phyloP scores from a whole-genome alignment of 64 coral and sea anemone species.

The Montipora sp. region DNA sequence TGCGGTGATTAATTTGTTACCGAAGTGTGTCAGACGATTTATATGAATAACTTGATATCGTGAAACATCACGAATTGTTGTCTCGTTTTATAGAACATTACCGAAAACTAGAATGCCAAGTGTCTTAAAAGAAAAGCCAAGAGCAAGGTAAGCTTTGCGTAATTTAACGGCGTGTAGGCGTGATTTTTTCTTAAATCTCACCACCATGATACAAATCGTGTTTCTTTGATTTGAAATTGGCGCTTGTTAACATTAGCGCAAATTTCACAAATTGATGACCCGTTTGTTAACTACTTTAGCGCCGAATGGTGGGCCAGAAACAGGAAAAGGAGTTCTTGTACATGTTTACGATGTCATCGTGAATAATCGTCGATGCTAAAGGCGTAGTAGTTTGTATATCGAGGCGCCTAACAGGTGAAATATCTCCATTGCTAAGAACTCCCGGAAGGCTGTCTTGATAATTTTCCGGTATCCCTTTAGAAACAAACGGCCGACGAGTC shows the following conservation, averaged over 20 bases:
- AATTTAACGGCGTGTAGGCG: not conserved
- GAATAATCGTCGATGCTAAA: not conserved
- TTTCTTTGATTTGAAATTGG: not conserved
- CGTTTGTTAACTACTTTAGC: not conserved
- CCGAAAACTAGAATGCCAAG: not conserved
- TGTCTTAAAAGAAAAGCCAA: not conserved
- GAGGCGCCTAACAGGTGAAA: not conserved
- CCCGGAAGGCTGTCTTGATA: not conserved
- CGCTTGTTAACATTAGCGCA: not conserved
- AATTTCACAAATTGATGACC: not conserved
- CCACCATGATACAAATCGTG: not conserved
- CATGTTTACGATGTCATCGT: not conserved
- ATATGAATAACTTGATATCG: not conserved
- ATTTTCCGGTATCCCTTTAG: not conserved
- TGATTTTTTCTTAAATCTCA: not conserved
- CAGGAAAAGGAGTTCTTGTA: not conserved
- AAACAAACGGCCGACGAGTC: not conserved
- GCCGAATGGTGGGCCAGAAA: not conserved
- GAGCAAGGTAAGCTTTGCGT: slow-evolving; percentile 11
- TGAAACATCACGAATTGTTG: not conserved
- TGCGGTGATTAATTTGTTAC: not conserved
- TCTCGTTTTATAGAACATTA: not conserved
- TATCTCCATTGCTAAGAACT: not conserved
- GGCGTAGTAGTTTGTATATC: not conserved
- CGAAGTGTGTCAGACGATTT: not conserved